phyloP scores from a whole-genome alignment of 2,888 invertebrate genomes.

The Parapristionchus giblindavisi region DNA sequence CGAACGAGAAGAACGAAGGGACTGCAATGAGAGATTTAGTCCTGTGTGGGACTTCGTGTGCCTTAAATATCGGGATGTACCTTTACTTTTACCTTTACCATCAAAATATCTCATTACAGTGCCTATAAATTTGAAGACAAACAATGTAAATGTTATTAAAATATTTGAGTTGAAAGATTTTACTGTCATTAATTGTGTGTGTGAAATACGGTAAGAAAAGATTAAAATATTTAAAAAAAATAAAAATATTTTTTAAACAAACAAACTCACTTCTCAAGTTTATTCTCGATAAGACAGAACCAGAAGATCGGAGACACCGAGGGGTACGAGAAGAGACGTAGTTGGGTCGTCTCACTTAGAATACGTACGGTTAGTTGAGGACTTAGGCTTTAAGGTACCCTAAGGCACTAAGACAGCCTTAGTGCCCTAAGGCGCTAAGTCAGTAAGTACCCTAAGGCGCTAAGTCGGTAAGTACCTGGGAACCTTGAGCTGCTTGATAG shows the following conservation, averaged over 20 bases:
- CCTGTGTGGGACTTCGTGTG: too few species aligned
- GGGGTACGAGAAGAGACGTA: slow-evolving; percentile 36
- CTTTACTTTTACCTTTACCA: neutral
- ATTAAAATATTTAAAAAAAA: neutral
- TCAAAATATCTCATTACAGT: neutral
- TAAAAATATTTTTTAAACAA: neutral
- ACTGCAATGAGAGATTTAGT: neutral
- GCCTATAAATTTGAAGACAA: neutral
- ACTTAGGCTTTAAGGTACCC: too few species aligned
- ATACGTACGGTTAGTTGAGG: too few species aligned
- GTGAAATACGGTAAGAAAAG: neutral
- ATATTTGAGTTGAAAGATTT: too few species aligned
- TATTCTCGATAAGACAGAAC: slow-evolving; percentile 30
- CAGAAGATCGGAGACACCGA: slow-evolving; percentile 23
- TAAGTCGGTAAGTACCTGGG: neutral
- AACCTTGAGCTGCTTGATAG: slow-evolving; percentile 4
- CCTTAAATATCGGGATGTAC: too few species aligned
- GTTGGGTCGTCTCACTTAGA: neutral
- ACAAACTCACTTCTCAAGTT: slow-evolving; percentile 21
- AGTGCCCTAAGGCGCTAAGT: neutral
- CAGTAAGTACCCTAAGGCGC: neutral
- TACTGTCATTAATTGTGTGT: neutral
- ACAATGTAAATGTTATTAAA: neutral
- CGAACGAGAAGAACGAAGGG: slow-evolving; percentile 20
- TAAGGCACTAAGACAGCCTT: neutral